Base-by-base conservation (phyloP, 1,140 invertebrate genomes). In the Polypedilum vanderplanki region DNA sequence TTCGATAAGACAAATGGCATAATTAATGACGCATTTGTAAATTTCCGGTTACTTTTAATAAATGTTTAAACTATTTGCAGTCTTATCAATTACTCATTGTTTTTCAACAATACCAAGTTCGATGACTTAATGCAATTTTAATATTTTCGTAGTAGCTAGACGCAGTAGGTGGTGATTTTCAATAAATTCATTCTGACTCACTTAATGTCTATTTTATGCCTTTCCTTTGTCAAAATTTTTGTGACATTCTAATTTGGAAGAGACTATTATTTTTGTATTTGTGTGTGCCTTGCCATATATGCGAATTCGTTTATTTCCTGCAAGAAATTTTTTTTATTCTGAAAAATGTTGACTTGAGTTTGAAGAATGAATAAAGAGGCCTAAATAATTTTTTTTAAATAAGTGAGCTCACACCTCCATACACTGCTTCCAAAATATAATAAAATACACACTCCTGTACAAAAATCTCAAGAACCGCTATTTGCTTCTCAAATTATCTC, bases 401-500 rank as follows among this genome's bases (percentile, higher is more conserved):
- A 12, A 33, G 24, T 57, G 46, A 57, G 46, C 24, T 57, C 12
- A 57, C 46, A 57, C 46, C 46, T 57, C 46, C 46, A n/a, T 57
- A n/a, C 9, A 4, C n/a, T 15, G 12, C n/a, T 57, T 4, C 46
- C 46, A n/a, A 57, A n/a, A 57, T 9, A 57, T 15, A 33, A 33
- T 33, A 33, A 33, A 33, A 33, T 33, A 33, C 24, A 33, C 1
- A 33, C 24, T 33, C 24, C 24, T 33, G 24, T 33, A 46, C 15
- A 46, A 46, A 41, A 57, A 57, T 57, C 46, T 57, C 46, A 57
- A 20, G 9, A 70, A 70, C 65, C 65, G 65, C 65, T 70, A 70
- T 70, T 70, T 70, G 65, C 65, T 70, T 70, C 65, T 70, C 20
- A 70, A 33, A 70, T 70, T 70, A 70, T 70, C 65, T 15, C n/a